These are phyloP conservation scores for Illadopsis cleaveri DNA, from an alignment of 2,113 vertebrate genomes.

Conservation along the genomic window DNA sequence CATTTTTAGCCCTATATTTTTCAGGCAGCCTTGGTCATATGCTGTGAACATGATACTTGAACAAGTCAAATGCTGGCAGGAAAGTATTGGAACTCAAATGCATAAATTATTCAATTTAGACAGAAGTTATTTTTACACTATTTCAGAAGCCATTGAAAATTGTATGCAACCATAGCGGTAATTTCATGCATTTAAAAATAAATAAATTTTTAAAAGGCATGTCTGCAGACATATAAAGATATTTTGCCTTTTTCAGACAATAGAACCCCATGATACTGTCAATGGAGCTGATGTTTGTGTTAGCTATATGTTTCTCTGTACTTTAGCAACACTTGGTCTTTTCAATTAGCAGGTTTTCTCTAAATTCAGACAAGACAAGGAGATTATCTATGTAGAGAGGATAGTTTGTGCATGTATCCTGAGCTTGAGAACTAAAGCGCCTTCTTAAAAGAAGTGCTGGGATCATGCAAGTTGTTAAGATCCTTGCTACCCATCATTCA, in stretches of 20 bases:
- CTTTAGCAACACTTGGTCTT: not conserved
- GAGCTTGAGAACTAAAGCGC: not conserved
- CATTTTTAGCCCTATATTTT: not conserved
- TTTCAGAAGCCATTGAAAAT: not conserved
- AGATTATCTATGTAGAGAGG: not conserved
- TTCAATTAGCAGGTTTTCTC: not conserved
- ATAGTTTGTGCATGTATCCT: not conserved
- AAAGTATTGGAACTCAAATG: not conserved
- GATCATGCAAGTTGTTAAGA: not conserved
- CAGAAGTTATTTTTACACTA: not conserved
- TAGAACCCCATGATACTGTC: not conserved
- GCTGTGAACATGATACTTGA: not conserved
- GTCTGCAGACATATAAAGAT: not conserved
- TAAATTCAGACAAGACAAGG: not conserved
- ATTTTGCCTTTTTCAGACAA: not conserved
- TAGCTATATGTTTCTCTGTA: not conserved
- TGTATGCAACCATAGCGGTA: not conserved
- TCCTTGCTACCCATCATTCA: not conserved
- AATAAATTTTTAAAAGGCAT: not conserved
- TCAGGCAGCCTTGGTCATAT: not conserved
- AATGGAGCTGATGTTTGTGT: not conserved
- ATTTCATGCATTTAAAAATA: not conserved
- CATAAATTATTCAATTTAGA: not conserved
- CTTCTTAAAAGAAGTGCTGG: not conserved
- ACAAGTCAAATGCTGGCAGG: not conserved